phyloP scores from a whole-genome alignment of 2,113 vertebrate genomes.

The Sus scrofa region DNA sequence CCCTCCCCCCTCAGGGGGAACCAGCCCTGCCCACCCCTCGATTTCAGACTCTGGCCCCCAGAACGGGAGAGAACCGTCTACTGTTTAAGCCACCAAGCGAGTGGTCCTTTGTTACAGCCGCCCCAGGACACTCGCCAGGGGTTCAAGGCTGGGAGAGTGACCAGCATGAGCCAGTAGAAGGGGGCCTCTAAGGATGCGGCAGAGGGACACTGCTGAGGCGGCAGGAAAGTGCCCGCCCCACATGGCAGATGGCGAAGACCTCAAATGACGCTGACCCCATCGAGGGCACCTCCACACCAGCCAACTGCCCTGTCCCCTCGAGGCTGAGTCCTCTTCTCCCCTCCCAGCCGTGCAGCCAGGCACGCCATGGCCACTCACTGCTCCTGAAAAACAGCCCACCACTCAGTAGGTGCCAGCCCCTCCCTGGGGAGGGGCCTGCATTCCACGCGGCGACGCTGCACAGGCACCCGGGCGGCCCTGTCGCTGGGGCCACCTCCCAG shows the following conservation, averaged over 20 bases:
- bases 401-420: not conserved
- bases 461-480: rapidly evolving
- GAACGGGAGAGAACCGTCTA: no score
- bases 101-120: not conserved
- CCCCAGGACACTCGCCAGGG: no score
- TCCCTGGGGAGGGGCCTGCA: not conserved
- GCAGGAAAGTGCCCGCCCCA: rapidly evolving
- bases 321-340: no score
- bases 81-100: rapidly evolving
- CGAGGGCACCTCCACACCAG: rapidly evolving
- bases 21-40: rapidly evolving
- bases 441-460: rapidly evolving
- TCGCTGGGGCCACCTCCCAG: not conserved
- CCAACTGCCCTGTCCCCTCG: rapidly evolving
- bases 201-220: rapidly evolving
- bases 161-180: rapidly evolving
- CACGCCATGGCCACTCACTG: rapidly evolving
- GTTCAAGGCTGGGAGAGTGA: not conserved
- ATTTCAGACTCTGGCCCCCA: not conserved
- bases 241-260: rapidly evolving
- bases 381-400: rapidly evolving
- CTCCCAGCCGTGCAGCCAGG: no score
- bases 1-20: not conserved
- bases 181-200: rapidly evolving
- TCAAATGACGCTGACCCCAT: rapidly evolving